Base-by-base conservation (phyloP, 2,888 invertebrate species). In the Plemyria rubiginata region DNA sequence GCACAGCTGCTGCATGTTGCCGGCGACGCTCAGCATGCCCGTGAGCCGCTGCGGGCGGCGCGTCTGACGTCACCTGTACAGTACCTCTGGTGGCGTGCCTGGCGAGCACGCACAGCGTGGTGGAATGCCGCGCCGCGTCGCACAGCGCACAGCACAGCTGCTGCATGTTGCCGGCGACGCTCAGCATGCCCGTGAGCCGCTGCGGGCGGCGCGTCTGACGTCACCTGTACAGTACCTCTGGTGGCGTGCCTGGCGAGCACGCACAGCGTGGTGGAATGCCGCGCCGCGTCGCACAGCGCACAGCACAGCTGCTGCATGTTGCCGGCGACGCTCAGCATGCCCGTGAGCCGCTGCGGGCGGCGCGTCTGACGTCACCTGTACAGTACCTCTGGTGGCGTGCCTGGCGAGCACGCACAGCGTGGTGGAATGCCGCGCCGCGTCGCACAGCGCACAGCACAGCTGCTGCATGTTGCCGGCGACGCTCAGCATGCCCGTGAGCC, bases 1-100 rank as follows among this genome's bases (percentile, higher is more conserved):
- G 64, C 95, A 87, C 65, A 96, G 89, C 60, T 93, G 87, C 64
- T 93, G 91, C 69, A 95, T 86, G 80, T 94, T 93, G 49, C 89
- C 84, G 2, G 81, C 77, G 0, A 93, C 93, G 62, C 93, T 86
- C 48, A 97, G 87, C 29, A 96, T 86, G 7, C 86, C 78, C 29
- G 94, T 92, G 15, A 96, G 86, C 66, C 94, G 93, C 72, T 94
- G 90, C n/a, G 49, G 85, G 82, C 13, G 90, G 82, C 7, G 93
- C 93, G 54, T 66, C 67, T n/a, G n/a, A n/a, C n/a, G n/a, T n/a
- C n/a, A n/a, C n/a, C 65, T 16, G 8, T 16, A 45, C 2, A 15
- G 16, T 57, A 57, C 57, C 62, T 57, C 62, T 49, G 32, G n/a
- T 28, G 15, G 56, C 55, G 16, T 46, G 60, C 12, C 48, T 50